Evolutionary conservation across 2,888 invertebrate genomes (phyloP), one percentile per base, ranked within the genome.

Genomic region (Lymantria dispar): DNA sequence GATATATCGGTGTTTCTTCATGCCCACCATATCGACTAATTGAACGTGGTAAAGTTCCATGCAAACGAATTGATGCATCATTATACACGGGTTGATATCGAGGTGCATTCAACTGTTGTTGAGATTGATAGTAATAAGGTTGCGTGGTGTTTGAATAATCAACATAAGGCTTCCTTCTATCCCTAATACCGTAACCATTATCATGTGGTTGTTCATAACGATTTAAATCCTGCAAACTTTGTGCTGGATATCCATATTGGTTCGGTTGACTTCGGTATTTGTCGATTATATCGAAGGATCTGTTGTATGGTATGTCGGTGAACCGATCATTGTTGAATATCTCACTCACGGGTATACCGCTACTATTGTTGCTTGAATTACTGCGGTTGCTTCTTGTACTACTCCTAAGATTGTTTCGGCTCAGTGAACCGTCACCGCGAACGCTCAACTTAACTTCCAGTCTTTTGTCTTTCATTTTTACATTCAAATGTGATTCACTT

Each of bases 371-470:
- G 60, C 86, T 88, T 10, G 68, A 58, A 64, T 81, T 83, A 60
- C 87, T 87, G 52, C 81, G 78, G 62, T 83, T 88, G 62, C 89
- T 90, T 69, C 91, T 78, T 22, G 62, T 80, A 53, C 91, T 91
- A 63, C 88, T 85, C 59, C 90, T 78, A 13, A 76, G 66, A 65
- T 82, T 82, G 68, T 85, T 85, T 42, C 91, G 79, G 54, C 79
- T 82, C 56, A 91, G 64, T 46, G 91, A 87, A 58, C 90, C 87
- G 55, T 91, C 92, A 38, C 91, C 90, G 38, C 89, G 85, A 51
- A 92, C 91, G 69, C 88, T 91, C 54, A 92, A 68, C 61, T 83
- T 92, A 50, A 92, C 74, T 80, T 92, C 85, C 33, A 91, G 72
- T 78, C 88, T 86, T 78, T 87, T 89, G 65, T 91, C 85, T 80